These are phyloP conservation scores for Calameuta idolon DNA, from an alignment of 2,888 invertebrate species.

Conservation along the genomic window DNA sequence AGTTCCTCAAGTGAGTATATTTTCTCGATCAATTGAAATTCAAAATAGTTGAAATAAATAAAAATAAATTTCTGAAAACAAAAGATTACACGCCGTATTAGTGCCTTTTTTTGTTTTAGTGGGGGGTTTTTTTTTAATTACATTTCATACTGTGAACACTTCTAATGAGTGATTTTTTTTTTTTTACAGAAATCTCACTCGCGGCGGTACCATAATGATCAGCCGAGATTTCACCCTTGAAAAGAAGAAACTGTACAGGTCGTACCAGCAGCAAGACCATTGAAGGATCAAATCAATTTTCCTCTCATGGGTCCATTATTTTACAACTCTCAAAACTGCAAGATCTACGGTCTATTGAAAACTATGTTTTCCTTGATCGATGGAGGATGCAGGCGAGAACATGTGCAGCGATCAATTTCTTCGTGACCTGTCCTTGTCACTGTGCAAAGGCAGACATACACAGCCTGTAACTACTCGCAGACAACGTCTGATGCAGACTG, in stretches of 20 bases:
- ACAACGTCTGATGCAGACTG: background rate
- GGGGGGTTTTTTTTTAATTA: constrained; percentile 15
- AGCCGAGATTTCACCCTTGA: constrained; percentile 89
- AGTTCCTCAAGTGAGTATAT: constrained; percentile 87
- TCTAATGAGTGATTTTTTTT: constrained; percentile 29
- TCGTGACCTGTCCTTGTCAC: background rate
- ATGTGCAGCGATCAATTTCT: background rate
- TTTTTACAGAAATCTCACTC: constrained; percentile 81
- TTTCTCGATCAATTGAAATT: constrained; percentile 6
- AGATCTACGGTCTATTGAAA: background rate
- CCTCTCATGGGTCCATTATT: constrained; percentile 9
- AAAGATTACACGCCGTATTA: background rate
- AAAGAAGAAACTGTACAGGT: constrained; percentile 92
- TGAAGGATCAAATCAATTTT: constrained; percentile 31
- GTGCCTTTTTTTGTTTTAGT: background rate
- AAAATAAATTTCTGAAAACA: background rate
- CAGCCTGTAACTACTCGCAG: background rate
- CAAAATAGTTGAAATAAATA: constrained; percentile 10
- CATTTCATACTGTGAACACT: background rate
- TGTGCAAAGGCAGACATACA: background rate
- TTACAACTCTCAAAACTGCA: background rate
- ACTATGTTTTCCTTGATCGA: background rate
- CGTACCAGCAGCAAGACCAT: constrained; percentile 73
- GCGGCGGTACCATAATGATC: constrained; percentile 89
- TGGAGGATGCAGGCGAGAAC: background rate